Percentiles rank a stretch among this genome's conserved stretches.
Conservation (phyloP, 2,797 vertebrate genomes). For the Amblyopsis hoosieri region DNA sequence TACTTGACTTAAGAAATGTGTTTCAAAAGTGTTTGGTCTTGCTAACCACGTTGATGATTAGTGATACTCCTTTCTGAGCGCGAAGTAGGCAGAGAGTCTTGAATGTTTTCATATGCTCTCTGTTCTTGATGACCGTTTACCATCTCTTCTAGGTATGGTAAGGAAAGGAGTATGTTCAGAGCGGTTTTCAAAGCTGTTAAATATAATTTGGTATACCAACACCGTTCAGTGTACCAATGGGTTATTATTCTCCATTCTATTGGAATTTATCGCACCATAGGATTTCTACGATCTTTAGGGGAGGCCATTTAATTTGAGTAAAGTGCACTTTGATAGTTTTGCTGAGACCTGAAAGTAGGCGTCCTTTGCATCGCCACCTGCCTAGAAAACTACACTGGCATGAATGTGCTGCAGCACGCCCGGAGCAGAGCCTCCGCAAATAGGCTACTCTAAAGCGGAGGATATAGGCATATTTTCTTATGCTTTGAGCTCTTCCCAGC, state of each 20-base stretch:
- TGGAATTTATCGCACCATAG: too few species aligned
- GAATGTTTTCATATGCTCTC: accelerated
- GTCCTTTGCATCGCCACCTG: slow-evolving; percentile 47
- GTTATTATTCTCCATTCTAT: too few species aligned
- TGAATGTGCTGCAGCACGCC: slow-evolving; percentile 19
- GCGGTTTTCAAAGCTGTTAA: slow-evolving; percentile 16
- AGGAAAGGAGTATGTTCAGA: slow-evolving; percentile 50
- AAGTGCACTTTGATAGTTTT: neutral
- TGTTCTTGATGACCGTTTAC: slow-evolving; percentile 65
- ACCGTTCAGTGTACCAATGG: too few species aligned
- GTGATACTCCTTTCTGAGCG: slow-evolving; percentile 40
- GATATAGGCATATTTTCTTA: slow-evolving; percentile 5
- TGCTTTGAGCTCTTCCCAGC: slow-evolving; percentile 12
- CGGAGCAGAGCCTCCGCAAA: slow-evolving; percentile 35
- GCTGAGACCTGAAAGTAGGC: slow-evolving; percentile 24
- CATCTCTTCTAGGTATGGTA: neutral
- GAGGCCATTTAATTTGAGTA: too few species aligned
- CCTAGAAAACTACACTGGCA: slow-evolving; percentile 43
- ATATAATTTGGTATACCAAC: too few species aligned
- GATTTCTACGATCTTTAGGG: too few species aligned
- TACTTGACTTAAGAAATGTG: slow-evolving; percentile 63
- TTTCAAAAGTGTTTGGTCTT: slow-evolving; percentile 66
- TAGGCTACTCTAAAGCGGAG: slow-evolving; percentile 46
- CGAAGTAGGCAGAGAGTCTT: slow-evolving; percentile 29
- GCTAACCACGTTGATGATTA: slow-evolving; percentile 64